A percentile compares a stretch with the other conserved stretches of the same genome.
These are phyloP conservation scores for Phragmatobia fuliginosa DNA, from an alignment of 2,888 invertebrate species.

Conservation along the genomic window DNA sequence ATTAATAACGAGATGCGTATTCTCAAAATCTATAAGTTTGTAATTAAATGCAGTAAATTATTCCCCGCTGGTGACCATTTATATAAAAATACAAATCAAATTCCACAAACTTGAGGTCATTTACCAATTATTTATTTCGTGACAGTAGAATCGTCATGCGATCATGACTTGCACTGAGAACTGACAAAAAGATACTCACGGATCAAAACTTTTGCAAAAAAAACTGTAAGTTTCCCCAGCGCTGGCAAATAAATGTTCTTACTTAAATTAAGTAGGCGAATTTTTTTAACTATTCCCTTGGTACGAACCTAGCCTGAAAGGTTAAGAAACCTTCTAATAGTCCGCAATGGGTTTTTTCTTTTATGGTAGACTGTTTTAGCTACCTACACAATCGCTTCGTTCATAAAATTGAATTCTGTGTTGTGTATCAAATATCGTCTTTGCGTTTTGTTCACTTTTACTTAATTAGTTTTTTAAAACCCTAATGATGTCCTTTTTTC, in stretches of 20 bases:
- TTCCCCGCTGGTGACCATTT: background rate
- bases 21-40: background rate
- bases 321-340: slow-evolving; percentile 20
- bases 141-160: background rate
- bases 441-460: too few relatives aligned
- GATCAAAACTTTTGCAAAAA: background rate
- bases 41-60: background rate
- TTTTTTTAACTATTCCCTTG: slow-evolving; percentile 16
- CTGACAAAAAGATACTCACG: background rate
- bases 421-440: background rate
- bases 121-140: background rate
- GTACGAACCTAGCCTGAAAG: slow-evolving; percentile 14
- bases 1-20: background rate
- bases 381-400: slow-evolving; percentile 7
- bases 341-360: slow-evolving; percentile 12
- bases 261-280: slow-evolving; percentile 5
- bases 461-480: too few relatives aligned
- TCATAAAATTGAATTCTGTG: slow-evolving; percentile 1
- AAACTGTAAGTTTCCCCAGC: background rate
- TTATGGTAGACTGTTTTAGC: slow-evolving; percentile 6
- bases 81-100: background rate
- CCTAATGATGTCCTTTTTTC: too few relatives aligned
- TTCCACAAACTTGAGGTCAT: background rate
- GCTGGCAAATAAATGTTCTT: slow-evolving; percentile 10
- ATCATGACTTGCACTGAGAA: background rate